Evolutionary conservation across 2,113 vertebrate genomes (phyloP).

Genomic region (Pycnonotus jocosus): DNA sequence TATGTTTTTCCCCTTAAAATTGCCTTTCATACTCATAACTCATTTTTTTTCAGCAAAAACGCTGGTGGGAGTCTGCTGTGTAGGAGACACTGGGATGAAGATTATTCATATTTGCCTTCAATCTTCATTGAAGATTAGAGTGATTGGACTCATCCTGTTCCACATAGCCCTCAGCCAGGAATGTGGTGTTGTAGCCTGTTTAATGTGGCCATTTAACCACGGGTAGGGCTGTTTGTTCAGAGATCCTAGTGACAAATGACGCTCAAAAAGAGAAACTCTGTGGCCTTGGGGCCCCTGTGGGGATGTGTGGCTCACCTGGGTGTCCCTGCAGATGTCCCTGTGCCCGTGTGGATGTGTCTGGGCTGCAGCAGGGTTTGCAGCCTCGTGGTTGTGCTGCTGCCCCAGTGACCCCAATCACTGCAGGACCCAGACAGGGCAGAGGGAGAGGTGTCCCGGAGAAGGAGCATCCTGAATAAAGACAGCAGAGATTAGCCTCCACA

Average conservation of each 20-base stretch:
- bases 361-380: neutral
- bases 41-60: neutral
- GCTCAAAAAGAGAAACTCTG: neutral
- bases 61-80: neutral
- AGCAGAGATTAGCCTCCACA: neutral
- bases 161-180: neutral
- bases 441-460: neutral
- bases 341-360: neutral
- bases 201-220: neutral
- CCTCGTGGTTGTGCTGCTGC: neutral
- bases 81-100: neutral
- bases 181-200: neutral
- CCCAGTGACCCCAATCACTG: neutral
- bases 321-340: neutral
- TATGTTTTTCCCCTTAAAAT: neutral
- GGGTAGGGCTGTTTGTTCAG: neutral
- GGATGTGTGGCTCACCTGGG: neutral
- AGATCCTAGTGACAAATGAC: neutral
- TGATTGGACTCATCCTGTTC: neutral
- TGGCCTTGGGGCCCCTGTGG: neutral
- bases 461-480: neutral
- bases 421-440: neutral
- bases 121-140: neutral
- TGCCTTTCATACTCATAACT: neutral
- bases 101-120: neutral